A percentile compares a stretch with the other conserved stretches of the same genome.
phyloP scores from a whole-genome alignment of 2,113 vertebrate genomes.

The Ariopsis seemanni region DNA sequence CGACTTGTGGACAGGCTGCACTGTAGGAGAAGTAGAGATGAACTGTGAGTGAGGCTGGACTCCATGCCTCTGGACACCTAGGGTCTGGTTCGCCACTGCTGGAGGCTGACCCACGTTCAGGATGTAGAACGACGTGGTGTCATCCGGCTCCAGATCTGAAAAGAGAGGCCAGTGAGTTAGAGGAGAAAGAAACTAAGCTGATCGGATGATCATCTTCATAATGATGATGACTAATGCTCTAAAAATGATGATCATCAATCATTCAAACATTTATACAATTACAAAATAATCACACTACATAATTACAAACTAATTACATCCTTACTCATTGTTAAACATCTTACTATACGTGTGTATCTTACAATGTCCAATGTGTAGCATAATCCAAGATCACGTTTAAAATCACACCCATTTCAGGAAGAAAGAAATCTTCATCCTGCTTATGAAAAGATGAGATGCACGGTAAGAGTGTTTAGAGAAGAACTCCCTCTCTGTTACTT shows the following conservation, averaged over 20 bases:
- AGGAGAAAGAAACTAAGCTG: background rate
- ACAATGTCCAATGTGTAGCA: background rate
- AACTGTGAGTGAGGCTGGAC: slow-evolving; percentile 83
- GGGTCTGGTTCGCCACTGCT: slow-evolving; percentile 84
- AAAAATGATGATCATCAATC: background rate
- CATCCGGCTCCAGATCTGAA: slow-evolving; percentile 91
- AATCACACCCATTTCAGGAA: no score
- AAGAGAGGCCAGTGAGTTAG: slow-evolving; percentile 32
- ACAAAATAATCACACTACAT: background rate
- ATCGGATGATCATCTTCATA: background rate
- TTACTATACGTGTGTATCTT: background rate
- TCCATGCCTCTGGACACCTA: slow-evolving; percentile 86
- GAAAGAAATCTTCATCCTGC: no score
- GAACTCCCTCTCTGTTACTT: no score
- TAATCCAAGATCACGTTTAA: background rate
- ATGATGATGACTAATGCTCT: background rate
- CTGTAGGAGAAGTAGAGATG: slow-evolving; percentile 79
- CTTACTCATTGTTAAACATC: background rate
- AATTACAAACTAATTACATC: background rate
- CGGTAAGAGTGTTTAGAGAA: no score
- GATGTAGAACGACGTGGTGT: slow-evolving; percentile 94
- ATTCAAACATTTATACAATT: background rate
- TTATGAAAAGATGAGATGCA: no score
- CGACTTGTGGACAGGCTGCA: slow-evolving; percentile 82
- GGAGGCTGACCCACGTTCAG: slow-evolving; percentile 90